A percentile compares a stretch with the other conserved stretches of the same genome.
These are phyloP conservation scores for Vicugna pacos DNA, from an alignment of 2,113 vertebrate genomes.

Conservation along the genomic window DNA sequence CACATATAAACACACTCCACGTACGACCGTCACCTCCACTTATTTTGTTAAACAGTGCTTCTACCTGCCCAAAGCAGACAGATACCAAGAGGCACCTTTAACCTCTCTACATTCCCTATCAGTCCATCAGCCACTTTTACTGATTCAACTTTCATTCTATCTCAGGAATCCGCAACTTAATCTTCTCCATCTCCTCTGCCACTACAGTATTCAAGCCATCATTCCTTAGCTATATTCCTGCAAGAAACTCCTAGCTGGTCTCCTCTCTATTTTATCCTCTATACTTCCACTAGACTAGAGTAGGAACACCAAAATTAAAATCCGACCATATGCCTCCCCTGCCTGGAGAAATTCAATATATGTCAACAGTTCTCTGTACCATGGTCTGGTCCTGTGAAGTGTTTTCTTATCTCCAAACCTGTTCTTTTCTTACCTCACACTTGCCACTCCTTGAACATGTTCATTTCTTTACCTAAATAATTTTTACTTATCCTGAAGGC, in stretches of 20 bases:
- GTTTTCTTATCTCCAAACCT: background rate
- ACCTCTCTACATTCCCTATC: background rate
- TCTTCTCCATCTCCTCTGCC: conserved; percentile 31
- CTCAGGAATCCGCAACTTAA: conserved; percentile 16
- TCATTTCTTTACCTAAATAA: background rate
- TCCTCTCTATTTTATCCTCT: background rate
- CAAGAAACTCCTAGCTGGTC: background rate
- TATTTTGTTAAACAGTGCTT: background rate
- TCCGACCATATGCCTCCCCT: background rate
- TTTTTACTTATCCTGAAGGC: background rate
- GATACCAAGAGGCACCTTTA: background rate
- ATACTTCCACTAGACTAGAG: background rate
- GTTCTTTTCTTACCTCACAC: background rate
- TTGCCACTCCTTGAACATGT: background rate
- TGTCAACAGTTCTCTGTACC: background rate
- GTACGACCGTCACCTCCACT: background rate
- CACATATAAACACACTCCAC: background rate
- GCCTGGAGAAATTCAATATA: background rate
- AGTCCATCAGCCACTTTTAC: background rate
- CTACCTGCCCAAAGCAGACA: background rate
- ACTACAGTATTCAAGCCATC: background rate
- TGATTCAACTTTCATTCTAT: background rate
- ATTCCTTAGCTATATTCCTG: background rate
- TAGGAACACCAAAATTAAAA: conserved; percentile 46
- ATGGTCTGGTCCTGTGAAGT: background rate